phyloP scores from a whole-genome alignment of 2,797 vertebrate genomes.

The Periophthalmus magnuspinnatus region DNA sequence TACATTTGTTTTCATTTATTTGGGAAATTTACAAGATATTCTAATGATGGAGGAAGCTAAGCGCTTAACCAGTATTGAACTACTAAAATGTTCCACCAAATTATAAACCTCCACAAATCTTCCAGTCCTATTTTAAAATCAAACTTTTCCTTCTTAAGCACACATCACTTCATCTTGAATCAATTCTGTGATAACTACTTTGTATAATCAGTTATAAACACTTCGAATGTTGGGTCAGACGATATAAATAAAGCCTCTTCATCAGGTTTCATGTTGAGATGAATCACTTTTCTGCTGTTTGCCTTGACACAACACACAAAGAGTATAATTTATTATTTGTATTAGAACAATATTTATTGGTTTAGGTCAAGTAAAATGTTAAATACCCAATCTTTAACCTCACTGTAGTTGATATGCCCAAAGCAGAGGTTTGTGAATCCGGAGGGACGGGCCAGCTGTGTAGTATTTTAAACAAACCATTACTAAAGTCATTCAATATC shows the following conservation, averaged over 20 bases:
- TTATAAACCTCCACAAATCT: not conserved
- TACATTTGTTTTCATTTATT: no score
- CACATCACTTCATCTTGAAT: not conserved
- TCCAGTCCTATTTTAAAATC: not conserved
- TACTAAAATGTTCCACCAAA: not conserved
- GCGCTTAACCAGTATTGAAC: no score
- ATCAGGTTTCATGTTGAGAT: not conserved
- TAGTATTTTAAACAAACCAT: conserved; percentile 10
- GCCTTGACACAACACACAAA: not conserved
- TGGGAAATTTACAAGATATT: no score
- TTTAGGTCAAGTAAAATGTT: not conserved
- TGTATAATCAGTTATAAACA: conserved; percentile 10
- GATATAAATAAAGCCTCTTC: conserved; percentile 18
- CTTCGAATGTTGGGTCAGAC: conserved; percentile 12
- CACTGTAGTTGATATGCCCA: not conserved
- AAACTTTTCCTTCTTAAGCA: not conserved
- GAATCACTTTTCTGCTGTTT: not conserved
- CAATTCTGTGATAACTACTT: not conserved
- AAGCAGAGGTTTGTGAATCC: conserved; percentile 7
- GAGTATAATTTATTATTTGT: not conserved
- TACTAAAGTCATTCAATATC: not conserved
- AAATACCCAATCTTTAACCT: not conserved
- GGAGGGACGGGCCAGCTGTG: conserved; percentile 18
- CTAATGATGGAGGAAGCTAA: no score
- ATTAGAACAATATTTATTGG: not conserved